These are phyloP conservation scores for Ctenoplectra terminalis DNA, from an alignment of 1,140 invertebrate genomes.

Conservation along the genomic window DNA sequence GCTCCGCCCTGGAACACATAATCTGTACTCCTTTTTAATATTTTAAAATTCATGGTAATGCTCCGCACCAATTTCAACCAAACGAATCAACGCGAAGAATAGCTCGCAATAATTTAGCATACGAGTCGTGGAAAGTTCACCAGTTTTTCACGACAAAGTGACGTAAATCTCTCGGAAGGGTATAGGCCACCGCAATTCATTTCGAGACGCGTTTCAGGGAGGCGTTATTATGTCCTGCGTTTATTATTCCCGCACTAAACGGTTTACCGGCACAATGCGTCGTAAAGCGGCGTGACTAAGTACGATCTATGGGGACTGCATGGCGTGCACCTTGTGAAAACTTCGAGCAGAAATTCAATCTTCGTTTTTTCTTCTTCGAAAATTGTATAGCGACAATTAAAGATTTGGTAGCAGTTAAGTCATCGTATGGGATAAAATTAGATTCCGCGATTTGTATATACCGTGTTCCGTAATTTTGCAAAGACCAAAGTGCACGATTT, in stretches of 20 bases:
- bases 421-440: conserved; percentile 7
- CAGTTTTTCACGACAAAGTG: background rate
- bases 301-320: conserved; percentile 15
- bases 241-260: conserved; percentile 26
- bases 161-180: background rate
- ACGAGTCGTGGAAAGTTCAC: background rate
- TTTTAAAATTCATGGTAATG: no score
- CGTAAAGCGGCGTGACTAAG: conserved; percentile 37
- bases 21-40: background rate
- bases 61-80: background rate
- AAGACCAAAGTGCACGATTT: conserved; percentile 6
- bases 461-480: background rate
- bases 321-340: background rate
- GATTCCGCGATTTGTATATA: background rate
- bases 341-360: background rate
- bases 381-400: background rate
- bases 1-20: no score
- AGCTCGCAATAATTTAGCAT: background rate
- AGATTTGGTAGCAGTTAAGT: background rate
- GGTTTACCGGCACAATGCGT: conserved; percentile 28
- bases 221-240: background rate
- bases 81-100: background rate
- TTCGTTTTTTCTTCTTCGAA: background rate
- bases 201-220: background rate
- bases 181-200: conserved; percentile 7